Base-by-base conservation (phyloP, 2,113 vertebrate species). In the Cichladusa arquata region DNA sequence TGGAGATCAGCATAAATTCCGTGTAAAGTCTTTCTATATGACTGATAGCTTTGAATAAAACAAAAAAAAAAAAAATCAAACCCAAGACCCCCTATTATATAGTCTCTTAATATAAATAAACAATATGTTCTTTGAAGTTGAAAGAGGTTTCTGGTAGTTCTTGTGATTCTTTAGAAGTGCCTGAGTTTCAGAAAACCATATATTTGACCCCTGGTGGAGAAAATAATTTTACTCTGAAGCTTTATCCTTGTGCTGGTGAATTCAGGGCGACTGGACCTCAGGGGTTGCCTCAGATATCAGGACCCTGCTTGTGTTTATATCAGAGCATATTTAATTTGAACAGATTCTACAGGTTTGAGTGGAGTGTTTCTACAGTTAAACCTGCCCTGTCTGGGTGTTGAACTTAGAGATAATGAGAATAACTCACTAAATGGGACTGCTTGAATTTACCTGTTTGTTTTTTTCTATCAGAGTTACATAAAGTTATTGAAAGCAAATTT, bases 61-160 rank as follows among this genome's bases (percentile, higher is more conserved):
- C 16, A 9, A 71, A 23, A 11, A 54, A 29, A 9, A 71, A 23
- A 11, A 38, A 45, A 28, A 7, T 34, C 3, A 15, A 57, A 44
- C 6, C 0, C 22, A 44, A 38, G 3, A 5, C 34, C 22, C 6
- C 3, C 29, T 66, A 51, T 90, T 90, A 86, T 90, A 2, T 60
- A 72, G 61, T 66, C 16, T 60, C 74, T 90, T 40, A 88, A 2
- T 64, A 56, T 90, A 95, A 90, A 92, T 80, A 92, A 93, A 92
- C 74, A 94, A 5, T 25, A 11, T 58, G 56, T 86, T 89, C 86
- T 94, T 92, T 92, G 83, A 95, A 89, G 77, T 84, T 91, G 50
- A 54, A 79, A 86, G 72, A 81, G 34, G 44, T 84, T 96, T 51
- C 77, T 94, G 45, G 47, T 83, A 45, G 42, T 92, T 88, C 33